A percentile compares a stretch with the other conserved stretches of the same genome.
Conservation (phyloP, 1,140 invertebrate species). For the Dreissena rostriformis region DNA sequence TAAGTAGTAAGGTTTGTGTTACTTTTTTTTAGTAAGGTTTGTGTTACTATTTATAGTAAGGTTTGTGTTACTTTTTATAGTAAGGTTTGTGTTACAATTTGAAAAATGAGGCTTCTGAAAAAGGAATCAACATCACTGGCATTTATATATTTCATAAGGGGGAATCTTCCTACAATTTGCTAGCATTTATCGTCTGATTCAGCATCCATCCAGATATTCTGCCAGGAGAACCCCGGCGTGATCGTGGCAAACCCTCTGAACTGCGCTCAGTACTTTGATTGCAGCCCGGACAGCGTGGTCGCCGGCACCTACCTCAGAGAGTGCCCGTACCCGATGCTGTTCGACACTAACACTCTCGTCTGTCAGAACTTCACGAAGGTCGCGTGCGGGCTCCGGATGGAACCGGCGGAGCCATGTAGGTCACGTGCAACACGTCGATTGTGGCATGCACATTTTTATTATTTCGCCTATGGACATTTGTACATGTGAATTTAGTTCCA, state of each 20-base stretch:
- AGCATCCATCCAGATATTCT: constrained; percentile 69
- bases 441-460: neutral
- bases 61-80: no score
- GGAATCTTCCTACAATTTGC: no score
- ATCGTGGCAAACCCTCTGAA: constrained; percentile 69
- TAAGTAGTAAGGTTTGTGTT: no score
- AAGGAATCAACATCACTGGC: no score
- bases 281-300: constrained; percentile 59
- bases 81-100: no score
- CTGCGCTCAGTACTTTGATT: constrained; percentile 75
- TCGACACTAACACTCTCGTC: constrained; percentile 47
- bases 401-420: constrained; percentile 62
- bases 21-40: no score
- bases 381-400: constrained; percentile 62
- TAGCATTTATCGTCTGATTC: constrained; percentile 13
- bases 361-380: constrained; percentile 69
- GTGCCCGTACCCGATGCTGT: constrained; percentile 72
- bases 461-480: neutral
- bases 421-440: neutral
- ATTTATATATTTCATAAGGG: no score
- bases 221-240: constrained; percentile 64
- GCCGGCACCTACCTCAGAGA: constrained; percentile 68
- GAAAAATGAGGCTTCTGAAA: no score
- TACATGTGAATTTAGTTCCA: no score
- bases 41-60: no score